Conservation (phyloP, 1,140 invertebrate species). For the Venustaconcha ellipsiformis region DNA sequence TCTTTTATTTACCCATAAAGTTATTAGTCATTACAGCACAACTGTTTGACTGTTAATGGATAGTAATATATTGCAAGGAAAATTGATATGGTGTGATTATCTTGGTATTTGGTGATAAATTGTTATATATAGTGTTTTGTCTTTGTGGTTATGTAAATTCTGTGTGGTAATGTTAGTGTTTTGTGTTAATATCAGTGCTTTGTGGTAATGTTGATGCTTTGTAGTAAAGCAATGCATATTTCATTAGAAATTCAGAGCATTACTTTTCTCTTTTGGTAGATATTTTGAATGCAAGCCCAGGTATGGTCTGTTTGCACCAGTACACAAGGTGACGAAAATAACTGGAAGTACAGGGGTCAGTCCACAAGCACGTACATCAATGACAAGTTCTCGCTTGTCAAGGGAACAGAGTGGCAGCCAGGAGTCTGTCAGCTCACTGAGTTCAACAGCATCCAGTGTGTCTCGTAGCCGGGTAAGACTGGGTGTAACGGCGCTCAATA, state of each 20-base stretch:
- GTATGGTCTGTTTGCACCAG: conserved; percentile 92
- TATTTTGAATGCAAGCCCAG: conserved; percentile 94
- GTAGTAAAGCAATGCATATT: background rate
- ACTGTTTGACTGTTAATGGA: too few species aligned
- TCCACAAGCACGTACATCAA: conserved; percentile 48
- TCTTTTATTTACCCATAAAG: too few species aligned
- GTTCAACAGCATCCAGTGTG: conserved; percentile 81
- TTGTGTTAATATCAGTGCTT: too few species aligned
- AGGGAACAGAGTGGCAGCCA: conserved; percentile 73
- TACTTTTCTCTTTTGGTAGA: conserved; percentile 71
- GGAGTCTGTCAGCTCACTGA: conserved; percentile 85
- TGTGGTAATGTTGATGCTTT: background rate
- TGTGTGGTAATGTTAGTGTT: too few species aligned
- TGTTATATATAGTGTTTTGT: too few species aligned
- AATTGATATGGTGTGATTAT: too few species aligned
- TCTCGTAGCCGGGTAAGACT: conserved; percentile 79
- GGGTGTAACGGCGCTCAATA: conserved; percentile 77
- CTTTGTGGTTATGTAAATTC: too few species aligned
- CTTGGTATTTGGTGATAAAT: too few species aligned
- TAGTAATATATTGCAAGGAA: too few species aligned
- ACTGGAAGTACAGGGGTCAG: conserved; percentile 30
- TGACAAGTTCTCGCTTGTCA: conserved; percentile 72
- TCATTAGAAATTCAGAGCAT: conserved; percentile 46
- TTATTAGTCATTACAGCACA: too few species aligned
- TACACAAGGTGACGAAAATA: conserved; percentile 71